phyloP scores from a whole-genome alignment of 2,113 vertebrate species.

The Mormyrus lacerda region DNA sequence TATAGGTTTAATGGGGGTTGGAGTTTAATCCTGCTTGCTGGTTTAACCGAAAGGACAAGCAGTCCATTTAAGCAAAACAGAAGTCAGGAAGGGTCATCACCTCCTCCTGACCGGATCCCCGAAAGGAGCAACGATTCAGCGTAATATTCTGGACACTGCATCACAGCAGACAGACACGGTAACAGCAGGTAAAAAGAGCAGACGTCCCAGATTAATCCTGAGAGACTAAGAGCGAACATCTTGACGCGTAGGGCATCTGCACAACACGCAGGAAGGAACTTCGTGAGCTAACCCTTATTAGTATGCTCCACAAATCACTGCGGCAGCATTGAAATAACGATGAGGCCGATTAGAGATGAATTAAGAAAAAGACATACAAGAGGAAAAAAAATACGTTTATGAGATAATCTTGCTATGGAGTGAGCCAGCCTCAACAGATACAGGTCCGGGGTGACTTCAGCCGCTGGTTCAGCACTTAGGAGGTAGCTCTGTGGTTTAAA shows the following conservation, averaged over 20 bases:
- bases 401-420: background rate
- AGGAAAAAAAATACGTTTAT: background rate
- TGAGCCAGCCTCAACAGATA: background rate
- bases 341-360: conserved; percentile 10
- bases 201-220: background rate
- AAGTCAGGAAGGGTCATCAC: background rate
- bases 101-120: background rate
- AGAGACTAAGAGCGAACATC: background rate
- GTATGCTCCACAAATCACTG: background rate
- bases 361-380: background rate
- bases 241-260: background rate
- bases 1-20: background rate
- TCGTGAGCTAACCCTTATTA: background rate
- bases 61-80: background rate
- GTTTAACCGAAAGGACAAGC: background rate
- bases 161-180: background rate
- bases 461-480: background rate
- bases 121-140: background rate
- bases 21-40: background rate
- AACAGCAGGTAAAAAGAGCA: background rate
- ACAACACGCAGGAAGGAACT: background rate
- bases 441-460: background rate
- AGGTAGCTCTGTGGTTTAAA: background rate
- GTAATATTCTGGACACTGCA: background rate
- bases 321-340: conserved; percentile 10